Conservation (phyloP, 2,888 invertebrate species). For the Megastigmus dorsalis region DNA sequence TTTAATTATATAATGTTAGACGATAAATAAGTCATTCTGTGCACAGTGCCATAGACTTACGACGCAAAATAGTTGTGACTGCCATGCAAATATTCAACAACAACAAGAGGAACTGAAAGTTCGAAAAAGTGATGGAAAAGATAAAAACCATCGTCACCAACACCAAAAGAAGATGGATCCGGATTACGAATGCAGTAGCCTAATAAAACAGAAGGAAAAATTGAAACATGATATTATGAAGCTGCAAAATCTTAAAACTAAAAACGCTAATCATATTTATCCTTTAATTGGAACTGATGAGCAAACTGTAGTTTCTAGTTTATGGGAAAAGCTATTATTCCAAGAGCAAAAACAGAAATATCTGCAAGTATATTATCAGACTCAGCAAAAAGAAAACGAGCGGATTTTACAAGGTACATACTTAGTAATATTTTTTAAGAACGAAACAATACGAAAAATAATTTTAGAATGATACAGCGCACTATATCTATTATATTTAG, state of each 20-base stretch:
- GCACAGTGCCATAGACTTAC: conserved; percentile 47
- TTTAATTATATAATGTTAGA: too few species aligned
- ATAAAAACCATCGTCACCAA: conserved; percentile 43
- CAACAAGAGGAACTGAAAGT: conserved; percentile 5
- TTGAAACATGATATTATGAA: conserved; percentile 64
- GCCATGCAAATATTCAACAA: conserved; percentile 11
- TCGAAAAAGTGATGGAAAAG: conserved; percentile 36
- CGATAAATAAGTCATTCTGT: too few species aligned
- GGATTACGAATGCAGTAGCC: conserved; percentile 59
- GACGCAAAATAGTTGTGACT: conserved; percentile 31
- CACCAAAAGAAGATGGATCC: conserved; percentile 60
- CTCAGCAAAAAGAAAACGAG: conserved; percentile 81
- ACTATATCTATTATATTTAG: conserved; percentile 43
- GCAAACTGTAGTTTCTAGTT: conserved; percentile 57
- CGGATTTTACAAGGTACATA: conserved; percentile 79
- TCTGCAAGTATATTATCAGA: conserved; percentile 79
- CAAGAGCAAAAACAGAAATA: conserved; percentile 80
- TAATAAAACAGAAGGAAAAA: conserved; percentile 63
- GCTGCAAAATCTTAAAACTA: conserved; percentile 58
- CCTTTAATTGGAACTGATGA: conserved; percentile 47
- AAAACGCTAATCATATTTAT: conserved; percentile 41
- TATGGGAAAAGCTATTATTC: conserved; percentile 70
- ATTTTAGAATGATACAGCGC: background rate
- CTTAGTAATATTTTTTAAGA: conserved; percentile 3
- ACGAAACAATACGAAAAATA: background rate